Evolutionary conservation across 2,797 vertebrate species (phyloP).

Genomic region (Pampus argenteus): DNA sequence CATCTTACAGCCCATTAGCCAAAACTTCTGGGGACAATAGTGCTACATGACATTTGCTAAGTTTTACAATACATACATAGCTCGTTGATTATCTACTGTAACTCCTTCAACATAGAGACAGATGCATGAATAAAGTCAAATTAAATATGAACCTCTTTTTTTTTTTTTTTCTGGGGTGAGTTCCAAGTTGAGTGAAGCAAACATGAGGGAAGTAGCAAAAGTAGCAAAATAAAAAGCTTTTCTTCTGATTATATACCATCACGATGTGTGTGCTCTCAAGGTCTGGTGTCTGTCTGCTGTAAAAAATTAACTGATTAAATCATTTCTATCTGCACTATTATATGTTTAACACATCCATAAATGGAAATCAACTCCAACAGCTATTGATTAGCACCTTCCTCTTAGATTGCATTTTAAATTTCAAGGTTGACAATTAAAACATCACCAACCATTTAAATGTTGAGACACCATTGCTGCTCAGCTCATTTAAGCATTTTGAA

Average conservation of each 20-base stretch:
- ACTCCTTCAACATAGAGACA: conserved; percentile 5
- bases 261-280: conserved; percentile 45
- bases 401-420: not conserved
- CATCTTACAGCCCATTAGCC: conserved; percentile 77
- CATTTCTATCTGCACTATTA: not conserved
- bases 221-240: conserved; percentile 56
- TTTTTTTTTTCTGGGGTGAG: conserved; percentile 49
- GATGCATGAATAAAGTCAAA: conserved; percentile 24
- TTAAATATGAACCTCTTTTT: conserved; percentile 35
- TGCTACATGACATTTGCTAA: conserved; percentile 39
- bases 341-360: conserved; percentile 8
- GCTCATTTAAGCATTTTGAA: conserved; percentile 37
- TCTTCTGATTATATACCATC: conserved; percentile 8
- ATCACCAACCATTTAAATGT: conserved; percentile 5
- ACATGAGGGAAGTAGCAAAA: conserved; percentile 3
- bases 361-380: conserved; percentile 1
- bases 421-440: conserved; percentile 28
- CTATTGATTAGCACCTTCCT: not conserved
- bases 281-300: conserved; percentile 42
- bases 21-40: conserved; percentile 71
- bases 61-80: conserved; percentile 49
- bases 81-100: conserved; percentile 25
- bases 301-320: conserved; percentile 22
- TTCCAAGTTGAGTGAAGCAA: conserved; percentile 28
- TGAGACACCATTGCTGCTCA: not conserved